These are phyloP conservation scores for Salarias fasciatus DNA, from an alignment of 2,797 vertebrate genomes.

Conservation along the genomic window DNA sequence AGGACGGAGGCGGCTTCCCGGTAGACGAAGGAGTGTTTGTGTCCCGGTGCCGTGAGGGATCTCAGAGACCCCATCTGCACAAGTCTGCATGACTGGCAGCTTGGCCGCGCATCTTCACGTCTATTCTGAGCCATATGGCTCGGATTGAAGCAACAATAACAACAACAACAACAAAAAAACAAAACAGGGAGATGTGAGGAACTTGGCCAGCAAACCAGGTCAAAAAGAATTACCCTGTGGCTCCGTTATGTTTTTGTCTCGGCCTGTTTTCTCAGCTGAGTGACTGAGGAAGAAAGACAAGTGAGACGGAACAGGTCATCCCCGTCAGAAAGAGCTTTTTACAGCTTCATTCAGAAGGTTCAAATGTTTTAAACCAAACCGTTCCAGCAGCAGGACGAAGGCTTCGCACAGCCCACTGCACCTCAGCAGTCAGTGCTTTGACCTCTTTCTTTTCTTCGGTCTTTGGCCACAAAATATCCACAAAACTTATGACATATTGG, in stretches of 20 bases:
- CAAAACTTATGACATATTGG: too few relatives aligned
- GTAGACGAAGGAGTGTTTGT: slow-evolving; percentile 13
- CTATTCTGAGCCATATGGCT: slow-evolving; percentile 30
- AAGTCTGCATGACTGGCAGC: slow-evolving; percentile 52
- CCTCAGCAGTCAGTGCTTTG: too few relatives aligned
- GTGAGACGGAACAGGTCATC: background rate
- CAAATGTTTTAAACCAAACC: too few relatives aligned
- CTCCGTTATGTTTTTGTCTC: slow-evolving; percentile 16
- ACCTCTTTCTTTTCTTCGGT: too few relatives aligned
- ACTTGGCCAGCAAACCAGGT: slow-evolving; percentile 36
- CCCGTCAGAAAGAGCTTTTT: slow-evolving; percentile 13
- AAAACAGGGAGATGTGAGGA: background rate
- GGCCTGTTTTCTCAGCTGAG: slow-evolving; percentile 18
- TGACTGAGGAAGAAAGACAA: slow-evolving; percentile 5
- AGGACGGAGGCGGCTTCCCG: slow-evolving; percentile 33
- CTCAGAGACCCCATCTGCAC: slow-evolving; percentile 50
- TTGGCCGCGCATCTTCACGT: slow-evolving; percentile 30
- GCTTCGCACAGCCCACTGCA: background rate
- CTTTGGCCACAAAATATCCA: too few relatives aligned
- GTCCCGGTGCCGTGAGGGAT: slow-evolving; percentile 12
- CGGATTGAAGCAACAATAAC: background rate
- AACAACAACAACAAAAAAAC: too few relatives aligned
- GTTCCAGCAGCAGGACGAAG: background rate
- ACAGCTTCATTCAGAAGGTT: background rate
- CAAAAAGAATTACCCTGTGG: slow-evolving; percentile 22